A percentile compares a stretch with the other conserved stretches of the same genome.
These are phyloP conservation scores for Caenorhabditis sp. DNA, from an alignment of 2,888 invertebrate genomes.

Conservation along the genomic window DNA sequence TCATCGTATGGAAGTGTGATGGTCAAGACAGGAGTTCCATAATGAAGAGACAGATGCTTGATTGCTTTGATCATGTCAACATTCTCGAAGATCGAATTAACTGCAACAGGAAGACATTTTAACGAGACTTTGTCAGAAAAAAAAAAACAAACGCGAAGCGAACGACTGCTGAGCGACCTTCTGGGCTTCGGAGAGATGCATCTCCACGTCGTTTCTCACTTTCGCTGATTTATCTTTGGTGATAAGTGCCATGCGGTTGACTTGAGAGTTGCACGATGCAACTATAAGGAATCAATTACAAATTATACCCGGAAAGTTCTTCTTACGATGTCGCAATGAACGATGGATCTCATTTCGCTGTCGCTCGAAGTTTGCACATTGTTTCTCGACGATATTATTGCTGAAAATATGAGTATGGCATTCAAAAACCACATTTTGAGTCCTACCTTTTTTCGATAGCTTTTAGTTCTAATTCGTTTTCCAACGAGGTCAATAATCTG, in stretches of 20 bases:
- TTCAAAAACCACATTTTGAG: not conserved
- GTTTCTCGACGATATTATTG: constrained; percentile 32
- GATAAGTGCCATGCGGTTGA: constrained; percentile 19
- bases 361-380: constrained; percentile 6
- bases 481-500: constrained; percentile 10
- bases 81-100: constrained; percentile 28
- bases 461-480: constrained; percentile 17
- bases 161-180: not conserved
- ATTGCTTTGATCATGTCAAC: constrained; percentile 6
- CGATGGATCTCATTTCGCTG: not conserved
- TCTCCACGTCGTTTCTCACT: constrained; percentile 3
- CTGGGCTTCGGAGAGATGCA: not conserved
- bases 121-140: not conserved
- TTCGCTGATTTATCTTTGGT: constrained; percentile 5
- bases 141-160: not conserved
- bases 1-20: constrained; percentile 13
- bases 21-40: not conserved
- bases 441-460: constrained; percentile 24
- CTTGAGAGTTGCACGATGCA: constrained; percentile 16
- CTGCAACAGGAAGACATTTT: constrained; percentile 12
- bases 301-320: not conserved
- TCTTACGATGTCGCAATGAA: constrained; percentile 10
- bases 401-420: not conserved
- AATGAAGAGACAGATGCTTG: not conserved
- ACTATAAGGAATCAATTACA: constrained; percentile 12